Percentiles rank a stretch among this genome's conserved stretches.
Evolutionary conservation across 2,113 vertebrate genomes (phyloP).

Genomic region (Morone chrysops): DNA sequence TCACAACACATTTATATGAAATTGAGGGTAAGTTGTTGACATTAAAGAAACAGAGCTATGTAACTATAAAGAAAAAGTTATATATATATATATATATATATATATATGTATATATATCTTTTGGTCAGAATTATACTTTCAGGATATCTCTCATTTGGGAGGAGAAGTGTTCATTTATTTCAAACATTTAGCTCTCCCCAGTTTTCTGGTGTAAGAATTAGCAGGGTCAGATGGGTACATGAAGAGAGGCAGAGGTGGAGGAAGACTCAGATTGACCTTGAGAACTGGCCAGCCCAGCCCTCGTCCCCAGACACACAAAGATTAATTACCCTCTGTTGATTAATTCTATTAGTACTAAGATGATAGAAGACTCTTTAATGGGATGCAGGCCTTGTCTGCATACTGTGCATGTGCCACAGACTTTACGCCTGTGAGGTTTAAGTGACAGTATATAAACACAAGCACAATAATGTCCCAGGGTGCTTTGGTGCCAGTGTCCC

Average conservation of each 20-base stretch:
- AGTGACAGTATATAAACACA: conserved; percentile 33
- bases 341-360: conserved; percentile 59
- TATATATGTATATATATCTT: neutral
- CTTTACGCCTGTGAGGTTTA: conserved; percentile 43
- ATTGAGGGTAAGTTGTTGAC: no score
- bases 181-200: conserved; percentile 13
- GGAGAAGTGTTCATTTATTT: neutral
- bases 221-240: conserved; percentile 28
- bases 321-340: conserved; percentile 59
- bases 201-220: conserved; percentile 3
- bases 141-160: neutral
- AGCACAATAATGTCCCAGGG: conserved; percentile 29
- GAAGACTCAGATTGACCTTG: conserved; percentile 54
- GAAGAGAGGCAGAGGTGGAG: conserved; percentile 21
- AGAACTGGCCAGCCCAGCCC: conserved; percentile 40
- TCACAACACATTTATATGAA: neutral
- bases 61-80: neutral
- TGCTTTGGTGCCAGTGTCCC: conserved; percentile 35
- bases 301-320: conserved; percentile 50
- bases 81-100: neutral
- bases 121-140: neutral
- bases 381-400: conserved; percentile 9
- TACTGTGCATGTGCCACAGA: conserved; percentile 2
- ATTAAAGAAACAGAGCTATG: neutral
- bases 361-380: conserved; percentile 18